Base-by-base conservation (phyloP, 2,797 vertebrate species). In the Pseudomugil gertrudae region DNA sequence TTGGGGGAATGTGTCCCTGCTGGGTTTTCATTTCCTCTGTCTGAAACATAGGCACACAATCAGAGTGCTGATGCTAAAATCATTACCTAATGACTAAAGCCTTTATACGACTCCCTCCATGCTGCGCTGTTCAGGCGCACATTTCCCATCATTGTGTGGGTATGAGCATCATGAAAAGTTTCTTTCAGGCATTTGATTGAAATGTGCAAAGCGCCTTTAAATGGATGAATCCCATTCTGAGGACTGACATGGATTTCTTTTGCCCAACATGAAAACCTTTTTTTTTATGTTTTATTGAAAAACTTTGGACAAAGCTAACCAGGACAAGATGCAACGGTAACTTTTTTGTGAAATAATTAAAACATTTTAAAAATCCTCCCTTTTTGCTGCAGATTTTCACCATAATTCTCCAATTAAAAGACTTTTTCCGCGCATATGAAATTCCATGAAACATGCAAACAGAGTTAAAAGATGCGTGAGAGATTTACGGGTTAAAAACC, bases 61-160 rank as follows among this genome's bases (percentile, higher is more conserved):
- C 89, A 89, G 77, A 71, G 85, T 21, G 57, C 76, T 76, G 84
- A 85, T 84, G 90, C 86, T 87, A 83, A 90, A 91, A 91, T 89
- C 87, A 91, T 91, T 90, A 90, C 64, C 85, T 90, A 91, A 91
- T 89, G 87, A 88, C 85, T 89, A 59, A 75, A 86, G 80, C 65
- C 85, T 89, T 89, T 87, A 81, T 88, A 57, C 48, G 74, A 55
- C 76, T 85, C 79, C 67, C 57, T 74, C 58, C 88, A 83, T 79
- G 87, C 83, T 89, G 90, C 24, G 74, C 66, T 54, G 35, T 54
- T 74, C 69, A 51, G 63, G 59, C 79, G 48, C 76, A 76, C 76
- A 61, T 69, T 56, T 23, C 63, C 10, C 40, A 43, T 67, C 55
- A 64, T 63, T 76, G 81, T 62, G 59, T 47, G 43, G 58, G 85